Evolutionary conservation across 2,888 invertebrate genomes (phyloP).

Genomic region (Leucozona laternaria): DNA sequence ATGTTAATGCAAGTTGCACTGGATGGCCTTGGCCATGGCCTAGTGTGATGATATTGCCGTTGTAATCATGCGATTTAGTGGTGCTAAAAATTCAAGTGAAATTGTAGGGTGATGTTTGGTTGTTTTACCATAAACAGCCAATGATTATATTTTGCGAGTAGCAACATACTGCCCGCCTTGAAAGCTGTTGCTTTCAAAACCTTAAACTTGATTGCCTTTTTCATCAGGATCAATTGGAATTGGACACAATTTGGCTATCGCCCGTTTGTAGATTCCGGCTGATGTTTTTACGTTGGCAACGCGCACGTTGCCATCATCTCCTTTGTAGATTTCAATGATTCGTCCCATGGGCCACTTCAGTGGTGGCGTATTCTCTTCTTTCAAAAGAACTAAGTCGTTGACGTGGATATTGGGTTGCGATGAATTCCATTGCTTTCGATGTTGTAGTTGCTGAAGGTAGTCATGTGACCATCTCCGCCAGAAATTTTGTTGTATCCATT

Average conservation of each 20-base stretch:
- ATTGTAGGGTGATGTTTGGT: no score
- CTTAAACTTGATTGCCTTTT: neutral
- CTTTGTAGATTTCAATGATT: neutral
- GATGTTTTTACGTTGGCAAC: conserved; percentile 14
- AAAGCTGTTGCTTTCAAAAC: conserved; percentile 19
- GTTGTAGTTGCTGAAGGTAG: conserved; percentile 46
- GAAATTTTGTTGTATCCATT: neutral
- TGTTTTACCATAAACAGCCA: neutral
- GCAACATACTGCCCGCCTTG: conserved; percentile 47
- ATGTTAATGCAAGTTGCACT: no score
- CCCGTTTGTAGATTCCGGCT: conserved; percentile 4
- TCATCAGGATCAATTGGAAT: neutral
- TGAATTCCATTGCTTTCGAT: conserved; percentile 16
- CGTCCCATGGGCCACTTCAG: conserved; percentile 18
- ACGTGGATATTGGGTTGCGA: conserved; percentile 19
- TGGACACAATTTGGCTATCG: conserved; percentile 15
- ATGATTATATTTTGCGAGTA: neutral
- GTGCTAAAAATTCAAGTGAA: no score
- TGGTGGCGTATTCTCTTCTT: conserved; percentile 27
- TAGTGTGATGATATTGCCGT: no score
- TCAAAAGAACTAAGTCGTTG: conserved; percentile 24
- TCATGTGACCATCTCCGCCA: conserved; percentile 34
- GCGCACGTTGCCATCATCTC: conserved; percentile 13
- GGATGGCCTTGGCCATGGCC: no score
- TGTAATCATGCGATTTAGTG: no score